A percentile compares a stretch with the other conserved stretches of the same genome.
phyloP scores from a whole-genome alignment of 1,140 invertebrate genomes.

The Diprion similis region DNA sequence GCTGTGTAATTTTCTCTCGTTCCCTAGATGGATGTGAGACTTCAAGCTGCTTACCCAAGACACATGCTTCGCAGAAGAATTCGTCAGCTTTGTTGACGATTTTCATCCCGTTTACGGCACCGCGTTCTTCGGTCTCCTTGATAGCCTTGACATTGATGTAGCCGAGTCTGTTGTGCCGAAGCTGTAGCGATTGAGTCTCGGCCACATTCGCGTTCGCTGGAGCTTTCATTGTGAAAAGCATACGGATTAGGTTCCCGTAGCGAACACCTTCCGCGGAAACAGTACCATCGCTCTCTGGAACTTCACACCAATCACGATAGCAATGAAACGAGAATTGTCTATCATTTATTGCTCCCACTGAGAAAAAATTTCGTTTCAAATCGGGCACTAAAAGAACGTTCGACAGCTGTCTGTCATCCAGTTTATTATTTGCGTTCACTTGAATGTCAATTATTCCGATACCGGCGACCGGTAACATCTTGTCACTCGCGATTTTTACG shows the following conservation, averaged over 20 bases:
- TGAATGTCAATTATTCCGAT: neutral
- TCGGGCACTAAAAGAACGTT: constrained; percentile 28
- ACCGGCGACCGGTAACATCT: constrained; percentile 11
- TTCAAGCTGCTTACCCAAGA: constrained; percentile 6
- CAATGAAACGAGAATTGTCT: constrained; percentile 11
- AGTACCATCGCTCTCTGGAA: constrained; percentile 22
- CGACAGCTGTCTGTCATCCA: no score
- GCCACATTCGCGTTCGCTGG: constrained; percentile 12
- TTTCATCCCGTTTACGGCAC: constrained; percentile 17
- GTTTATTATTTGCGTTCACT: no score
- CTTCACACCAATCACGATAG: no score
- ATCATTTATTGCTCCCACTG: constrained; percentile 24
- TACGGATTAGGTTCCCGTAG: neutral
- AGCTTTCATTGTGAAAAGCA: constrained; percentile 21
- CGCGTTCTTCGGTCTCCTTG: constrained; percentile 26
- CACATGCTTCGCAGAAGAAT: constrained; percentile 19
- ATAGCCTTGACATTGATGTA: constrained; percentile 22
- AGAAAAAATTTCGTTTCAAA: constrained; percentile 29
- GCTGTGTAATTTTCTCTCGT: constrained; percentile 28
- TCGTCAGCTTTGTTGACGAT: constrained; percentile 16
- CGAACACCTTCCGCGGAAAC: constrained; percentile 21
- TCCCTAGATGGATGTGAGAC: neutral
- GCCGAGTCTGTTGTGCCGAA: constrained; percentile 28
- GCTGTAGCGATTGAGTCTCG: constrained; percentile 22
- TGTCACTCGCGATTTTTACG: constrained; percentile 18